Evolutionary conservation across 2,888 invertebrate species (phyloP), one percentile per base, ranked within the genome.

Genomic region (Leptinotarsa tumamoca): DNA sequence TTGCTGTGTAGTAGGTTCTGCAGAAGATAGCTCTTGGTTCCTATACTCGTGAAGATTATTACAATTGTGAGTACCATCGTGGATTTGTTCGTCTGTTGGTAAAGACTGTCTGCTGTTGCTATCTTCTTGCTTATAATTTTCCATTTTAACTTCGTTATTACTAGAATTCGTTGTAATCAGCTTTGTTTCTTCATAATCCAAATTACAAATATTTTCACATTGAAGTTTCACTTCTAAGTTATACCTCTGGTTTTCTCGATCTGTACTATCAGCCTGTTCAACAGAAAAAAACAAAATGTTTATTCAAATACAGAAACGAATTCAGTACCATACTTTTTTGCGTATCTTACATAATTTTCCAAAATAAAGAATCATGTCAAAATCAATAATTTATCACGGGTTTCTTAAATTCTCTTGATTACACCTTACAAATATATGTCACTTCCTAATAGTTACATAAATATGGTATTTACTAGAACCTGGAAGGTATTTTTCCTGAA

Each of bases 141-240:
- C 74, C 27, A 58, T 50, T 33, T 72, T 68, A n/a, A 66, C 51
- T 68, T 71, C 68, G 51, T 43, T 21, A n/a, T 58, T 61, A 61
- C 49, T 67, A 18, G 63, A n/a, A 17, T 63, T 27, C 2, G 13
- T n/a, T 2, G 69, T 43, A n/a, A 70, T 49, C 13, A 75, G 18
- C 63, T 79, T 77, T 15, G 56, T 14, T 52, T 75, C 71, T 58
- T 77, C 79, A 68, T 74, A 76, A 15, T 76, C 74, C 50, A 75
- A 23, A 10, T 61, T 73, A 51, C 70, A 71, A 18, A 78, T 76
- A 51, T 74, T 58, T 58, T 18, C 56, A 18, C 58, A 49, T 13
- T 58, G 18, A 49, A 70, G 54, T 58, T 70, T 52, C 23, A 66
- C 66, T 15, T 54, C 58, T 56, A 67, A 56, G 54, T 51, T 49